phyloP scores from a whole-genome alignment of 2,888 invertebrate species.

The Stenodera caucasica region DNA sequence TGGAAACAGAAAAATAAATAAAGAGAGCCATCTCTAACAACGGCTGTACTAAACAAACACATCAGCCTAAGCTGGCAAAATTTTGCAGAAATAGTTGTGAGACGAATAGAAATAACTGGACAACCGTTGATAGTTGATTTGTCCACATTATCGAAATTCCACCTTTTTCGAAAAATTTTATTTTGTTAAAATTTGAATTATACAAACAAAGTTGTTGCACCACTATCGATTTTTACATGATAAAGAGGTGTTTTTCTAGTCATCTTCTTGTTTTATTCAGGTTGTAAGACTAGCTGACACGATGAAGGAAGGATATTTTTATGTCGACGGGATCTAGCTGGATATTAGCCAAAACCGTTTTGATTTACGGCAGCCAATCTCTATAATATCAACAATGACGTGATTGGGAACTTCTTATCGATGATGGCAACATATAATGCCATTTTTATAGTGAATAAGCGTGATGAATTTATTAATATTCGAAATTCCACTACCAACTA shows the following conservation, averaged over 20 bases:
- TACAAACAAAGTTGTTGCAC: neutral
- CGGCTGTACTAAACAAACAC: slow-evolving; percentile 35
- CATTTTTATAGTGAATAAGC: neutral
- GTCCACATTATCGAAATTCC: neutral
- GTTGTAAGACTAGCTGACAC: neutral
- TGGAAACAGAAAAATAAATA: slow-evolving; percentile 34
- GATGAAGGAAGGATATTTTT: slow-evolving; percentile 2
- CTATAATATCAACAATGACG: neutral
- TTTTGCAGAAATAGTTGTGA: slow-evolving; percentile 29
- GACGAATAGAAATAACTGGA: slow-evolving; percentile 20
- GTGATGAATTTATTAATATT: neutral
- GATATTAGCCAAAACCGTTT: slow-evolving; percentile 1
- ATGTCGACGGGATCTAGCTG: slow-evolving; percentile 2
- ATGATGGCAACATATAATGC: neutral
- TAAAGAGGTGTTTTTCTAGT: neutral
- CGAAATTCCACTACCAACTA: neutral
- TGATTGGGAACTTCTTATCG: neutral
- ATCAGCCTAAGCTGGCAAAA: slow-evolving; percentile 36
- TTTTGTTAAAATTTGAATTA: neutral
- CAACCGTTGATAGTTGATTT: neutral
- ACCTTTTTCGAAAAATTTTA: neutral
- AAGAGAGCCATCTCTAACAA: slow-evolving; percentile 31
- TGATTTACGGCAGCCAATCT: neutral
- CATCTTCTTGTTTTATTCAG: neutral
- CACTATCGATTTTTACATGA: neutral